Evolutionary conservation across 2,113 vertebrate species (phyloP).

Genomic region (Ceyx margarethae): DNA sequence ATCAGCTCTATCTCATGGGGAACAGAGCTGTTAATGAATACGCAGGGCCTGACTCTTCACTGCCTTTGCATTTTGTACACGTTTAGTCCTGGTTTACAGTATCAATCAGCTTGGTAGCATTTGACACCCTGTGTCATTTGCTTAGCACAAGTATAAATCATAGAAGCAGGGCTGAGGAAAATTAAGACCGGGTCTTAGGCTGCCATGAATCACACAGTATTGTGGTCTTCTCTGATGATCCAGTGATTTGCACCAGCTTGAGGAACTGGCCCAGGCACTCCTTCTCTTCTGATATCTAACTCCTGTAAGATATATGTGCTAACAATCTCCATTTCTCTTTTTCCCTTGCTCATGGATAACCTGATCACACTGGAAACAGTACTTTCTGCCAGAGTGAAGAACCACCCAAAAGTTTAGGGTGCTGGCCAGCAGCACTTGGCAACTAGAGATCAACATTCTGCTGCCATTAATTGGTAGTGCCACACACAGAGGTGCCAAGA

Average conservation of each 20-base stretch:
- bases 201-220: neutral
- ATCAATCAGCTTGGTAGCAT: conserved; percentile 2
- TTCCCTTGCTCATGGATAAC: neutral
- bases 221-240: neutral
- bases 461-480: conserved; percentile 7
- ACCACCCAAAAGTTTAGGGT: conserved; percentile 26
- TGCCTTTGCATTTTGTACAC: neutral
- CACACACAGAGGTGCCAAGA: conserved; percentile 30
- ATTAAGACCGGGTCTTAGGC: neutral
- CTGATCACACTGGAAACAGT: conserved; percentile 25
- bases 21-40: neutral
- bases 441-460: conserved; percentile 33
- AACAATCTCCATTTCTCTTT: neutral
- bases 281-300: neutral
- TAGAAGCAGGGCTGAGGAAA: neutral
- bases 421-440: conserved; percentile 55
- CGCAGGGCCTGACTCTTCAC: neutral
- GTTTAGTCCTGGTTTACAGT: neutral
- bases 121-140: conserved; percentile 1
- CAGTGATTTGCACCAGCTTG: conserved; percentile 8
- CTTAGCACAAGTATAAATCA: conserved; percentile 12
- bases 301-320: neutral
- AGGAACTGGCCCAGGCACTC: neutral
- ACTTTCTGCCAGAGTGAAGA: conserved; percentile 52
- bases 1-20: neutral